phyloP scores from a whole-genome alignment of 2,888 invertebrate species.

The Agrilus biguttatus region DNA sequence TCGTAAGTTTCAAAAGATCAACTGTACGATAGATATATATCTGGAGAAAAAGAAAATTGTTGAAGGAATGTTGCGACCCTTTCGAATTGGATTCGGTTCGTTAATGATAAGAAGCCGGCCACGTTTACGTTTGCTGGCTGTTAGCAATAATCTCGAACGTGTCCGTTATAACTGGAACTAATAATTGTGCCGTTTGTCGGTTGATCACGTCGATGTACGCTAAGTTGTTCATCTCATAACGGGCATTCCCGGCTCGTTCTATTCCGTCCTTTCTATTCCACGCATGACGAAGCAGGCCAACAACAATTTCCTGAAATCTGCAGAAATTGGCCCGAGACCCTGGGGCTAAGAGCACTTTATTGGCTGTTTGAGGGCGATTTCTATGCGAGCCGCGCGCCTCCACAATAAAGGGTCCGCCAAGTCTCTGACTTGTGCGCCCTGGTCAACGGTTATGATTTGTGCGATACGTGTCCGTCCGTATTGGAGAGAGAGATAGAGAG shows the following conservation, averaged over 20 bases:
- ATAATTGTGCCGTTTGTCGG: no score
- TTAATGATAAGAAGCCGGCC: no score
- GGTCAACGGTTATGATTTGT: conserved; percentile 30
- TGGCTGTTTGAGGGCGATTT: conserved; percentile 31
- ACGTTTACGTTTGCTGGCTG: no score
- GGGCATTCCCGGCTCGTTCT: conserved; percentile 1
- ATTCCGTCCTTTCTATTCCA: conserved; percentile 9
- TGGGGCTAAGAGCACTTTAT: conserved; percentile 24
- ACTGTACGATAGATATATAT: no score
- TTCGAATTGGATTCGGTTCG: no score
- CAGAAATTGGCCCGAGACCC: conserved; percentile 25
- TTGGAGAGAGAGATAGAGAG: conserved; percentile 12
- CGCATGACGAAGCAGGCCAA: conserved; percentile 17
- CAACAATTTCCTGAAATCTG: conserved; percentile 28
- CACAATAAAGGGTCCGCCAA: conserved; percentile 22
- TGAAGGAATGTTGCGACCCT: no score
- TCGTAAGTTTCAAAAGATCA: no score
- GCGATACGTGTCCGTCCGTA: conserved; percentile 23
- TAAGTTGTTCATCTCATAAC: no score
- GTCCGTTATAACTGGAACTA: no score
- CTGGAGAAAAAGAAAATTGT: no score
- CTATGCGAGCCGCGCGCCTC: conserved; percentile 27
- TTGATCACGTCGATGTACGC: no score
- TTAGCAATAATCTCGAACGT: no score
- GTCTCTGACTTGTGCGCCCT: conserved; percentile 20